Base-by-base conservation (phyloP, 2,888 invertebrate genomes). In the Caenorhabditis becei region DNA sequence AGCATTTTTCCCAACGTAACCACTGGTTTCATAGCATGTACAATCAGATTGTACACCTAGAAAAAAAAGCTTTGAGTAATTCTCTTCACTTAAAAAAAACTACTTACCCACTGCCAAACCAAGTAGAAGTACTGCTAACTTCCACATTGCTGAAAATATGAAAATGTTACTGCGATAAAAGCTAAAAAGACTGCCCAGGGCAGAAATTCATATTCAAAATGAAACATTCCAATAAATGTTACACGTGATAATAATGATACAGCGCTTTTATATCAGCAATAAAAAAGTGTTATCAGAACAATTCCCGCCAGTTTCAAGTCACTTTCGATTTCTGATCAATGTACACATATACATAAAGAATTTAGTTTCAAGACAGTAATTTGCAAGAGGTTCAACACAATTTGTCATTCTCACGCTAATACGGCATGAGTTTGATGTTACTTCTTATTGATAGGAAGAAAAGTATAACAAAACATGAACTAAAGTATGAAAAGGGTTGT, bases 1-100 rank as follows among this genome's bases (percentile, higher is more conserved):
- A 24, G 72, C 63, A 0, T 47, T 49, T 20, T 23, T 23, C 5
- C 72, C 72, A 4, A 63, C 63, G 49, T 72, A 72, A n/a, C 63
- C 63, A 10, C n/a, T 23, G 7, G 54, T 0, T 49, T 72, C 35
- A 35, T 72, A 72, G 20, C 72, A 72, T 10, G 2, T 5, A 24
- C 72, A 72, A 8, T 16, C 41, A 0, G 51, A 51, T 14, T 53
- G 37, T 8, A 20, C n/a, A 4, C 11, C 66, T 66, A 53, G 2
- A 56, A 26, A 32, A 10, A 32, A 32, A 4, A 32, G 32, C 10
- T 32, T 32, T 32, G 32, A 32, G 32, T 10, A 4, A 32, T 10
- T 32, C 10, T 32, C 32, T 32, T 32, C 10, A 7, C 10, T 32
- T 32, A 32, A 10, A 26, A 26, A 8, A 53, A 26, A 53, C 2